phyloP scores from a whole-genome alignment of 2,888 invertebrate species.

The Rhodophaea formosa region DNA sequence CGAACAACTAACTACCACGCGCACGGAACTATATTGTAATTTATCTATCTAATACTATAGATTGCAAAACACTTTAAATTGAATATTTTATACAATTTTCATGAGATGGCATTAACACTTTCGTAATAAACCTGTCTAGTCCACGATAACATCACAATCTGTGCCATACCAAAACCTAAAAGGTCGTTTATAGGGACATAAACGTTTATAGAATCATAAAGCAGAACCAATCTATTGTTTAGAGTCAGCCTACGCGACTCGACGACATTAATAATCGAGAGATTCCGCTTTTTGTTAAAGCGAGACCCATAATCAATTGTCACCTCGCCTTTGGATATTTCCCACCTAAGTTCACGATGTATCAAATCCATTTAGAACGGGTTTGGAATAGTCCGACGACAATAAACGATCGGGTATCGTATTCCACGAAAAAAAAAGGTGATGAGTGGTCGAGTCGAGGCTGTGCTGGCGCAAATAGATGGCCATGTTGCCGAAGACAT shows the following conservation, averaged over 20 bases:
- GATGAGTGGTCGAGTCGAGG: slow-evolving; percentile 66
- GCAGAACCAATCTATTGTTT: slow-evolving; percentile 76
- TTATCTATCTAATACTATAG: neutral
- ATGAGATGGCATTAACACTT: slow-evolving; percentile 57
- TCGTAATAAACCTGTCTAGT: slow-evolving; percentile 68
- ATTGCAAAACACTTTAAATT: slow-evolving; percentile 10
- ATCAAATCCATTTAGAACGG: slow-evolving; percentile 69
- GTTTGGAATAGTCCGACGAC: slow-evolving; percentile 64
- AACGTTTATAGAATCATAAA: slow-evolving; percentile 81
- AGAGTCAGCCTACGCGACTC: slow-evolving; percentile 67
- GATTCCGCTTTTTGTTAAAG: slow-evolving; percentile 74
- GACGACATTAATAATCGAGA: slow-evolving; percentile 75
- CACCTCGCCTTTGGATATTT: slow-evolving; percentile 69
- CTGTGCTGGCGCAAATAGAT: slow-evolving; percentile 67
- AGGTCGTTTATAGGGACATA: slow-evolving; percentile 75
- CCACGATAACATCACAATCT: slow-evolving; percentile 72
- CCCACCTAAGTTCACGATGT: slow-evolving; percentile 63
- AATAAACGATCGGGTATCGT: slow-evolving; percentile 76
- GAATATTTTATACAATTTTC: slow-evolving; percentile 37
- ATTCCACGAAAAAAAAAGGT: slow-evolving; percentile 75
- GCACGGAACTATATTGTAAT: neutral
- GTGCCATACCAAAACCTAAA: slow-evolving; percentile 68
- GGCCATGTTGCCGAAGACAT: slow-evolving; percentile 45
- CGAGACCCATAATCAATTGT: slow-evolving; percentile 74
- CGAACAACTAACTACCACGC: slow-evolving; percentile 6